Conservation (phyloP, 1,140 invertebrate genomes). For the Ostrea edulis region DNA sequence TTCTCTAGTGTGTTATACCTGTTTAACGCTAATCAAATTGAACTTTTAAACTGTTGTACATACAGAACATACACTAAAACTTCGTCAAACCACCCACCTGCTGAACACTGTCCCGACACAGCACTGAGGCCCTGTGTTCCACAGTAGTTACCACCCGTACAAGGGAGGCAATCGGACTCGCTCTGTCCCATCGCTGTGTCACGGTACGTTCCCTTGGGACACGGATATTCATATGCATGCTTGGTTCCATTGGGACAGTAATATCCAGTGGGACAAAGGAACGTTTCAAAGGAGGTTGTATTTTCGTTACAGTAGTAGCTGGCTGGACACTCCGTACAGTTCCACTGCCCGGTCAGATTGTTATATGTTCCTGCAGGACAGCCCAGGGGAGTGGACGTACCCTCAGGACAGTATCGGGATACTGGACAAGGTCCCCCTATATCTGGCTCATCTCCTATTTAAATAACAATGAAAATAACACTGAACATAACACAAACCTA, state of each 20-base stretch:
- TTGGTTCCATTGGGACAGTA: slow-evolving; percentile 74
- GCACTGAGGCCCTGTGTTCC: slow-evolving; percentile 63
- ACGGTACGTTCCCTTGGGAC: slow-evolving; percentile 73
- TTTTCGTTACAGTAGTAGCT: slow-evolving; percentile 76
- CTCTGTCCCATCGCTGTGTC: slow-evolving; percentile 62
- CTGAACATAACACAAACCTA: no score
- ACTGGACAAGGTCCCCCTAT: slow-evolving; percentile 75
- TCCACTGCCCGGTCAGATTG: slow-evolving; percentile 71
- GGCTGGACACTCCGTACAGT: slow-evolving; percentile 71
- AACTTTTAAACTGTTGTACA: no score
- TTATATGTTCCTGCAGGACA: slow-evolving; percentile 76
- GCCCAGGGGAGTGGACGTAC: slow-evolving; percentile 71
- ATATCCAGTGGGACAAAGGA: slow-evolving; percentile 73
- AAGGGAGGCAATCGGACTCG: slow-evolving; percentile 70
- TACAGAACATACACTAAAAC: no score
- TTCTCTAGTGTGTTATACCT: no score
- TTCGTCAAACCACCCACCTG: slow-evolving; percentile 59
- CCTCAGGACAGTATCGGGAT: slow-evolving; percentile 74
- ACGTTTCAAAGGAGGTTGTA: slow-evolving; percentile 70
- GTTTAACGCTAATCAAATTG: no score
- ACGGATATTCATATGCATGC: slow-evolving; percentile 67
- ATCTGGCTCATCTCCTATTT: slow-evolving; percentile 66
- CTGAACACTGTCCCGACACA: slow-evolving; percentile 70
- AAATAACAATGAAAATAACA: slow-evolving; percentile 14
- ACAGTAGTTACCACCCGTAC: slow-evolving; percentile 74